phyloP scores from a whole-genome alignment of 2,113 vertebrate species.

The Trematocara variabile region DNA sequence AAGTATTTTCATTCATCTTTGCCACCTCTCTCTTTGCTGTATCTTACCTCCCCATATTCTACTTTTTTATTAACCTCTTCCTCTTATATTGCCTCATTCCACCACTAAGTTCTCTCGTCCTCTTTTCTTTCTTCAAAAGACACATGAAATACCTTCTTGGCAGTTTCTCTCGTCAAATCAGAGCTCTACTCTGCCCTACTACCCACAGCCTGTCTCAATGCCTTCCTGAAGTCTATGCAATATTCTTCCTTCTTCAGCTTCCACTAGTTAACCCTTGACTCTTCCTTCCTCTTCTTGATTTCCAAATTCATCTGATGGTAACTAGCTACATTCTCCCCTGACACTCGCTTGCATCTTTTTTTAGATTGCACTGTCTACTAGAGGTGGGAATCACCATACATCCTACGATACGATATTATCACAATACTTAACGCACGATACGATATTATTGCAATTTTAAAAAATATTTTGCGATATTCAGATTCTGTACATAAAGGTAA shows the following conservation, averaged over 20 bases:
- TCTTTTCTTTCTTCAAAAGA: background rate
- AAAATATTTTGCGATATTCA: too few species aligned
- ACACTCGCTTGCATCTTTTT: background rate
- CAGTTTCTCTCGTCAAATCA: background rate
- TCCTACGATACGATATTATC: too few species aligned
- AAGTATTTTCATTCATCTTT: background rate
- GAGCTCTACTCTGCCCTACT: background rate
- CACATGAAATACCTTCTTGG: background rate
- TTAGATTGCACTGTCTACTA: background rate
- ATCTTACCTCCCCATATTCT: accelerated
- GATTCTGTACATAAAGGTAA: too few species aligned
- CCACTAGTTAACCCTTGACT: background rate
- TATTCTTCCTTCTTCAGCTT: background rate
- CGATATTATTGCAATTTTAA: too few species aligned
- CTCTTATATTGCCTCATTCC: background rate
- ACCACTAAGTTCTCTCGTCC: background rate
- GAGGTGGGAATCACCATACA: too few species aligned
- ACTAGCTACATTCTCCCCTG: background rate
- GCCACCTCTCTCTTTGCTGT: background rate
- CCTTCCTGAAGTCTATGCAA: background rate
- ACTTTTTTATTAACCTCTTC: background rate
- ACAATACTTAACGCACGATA: too few species aligned
- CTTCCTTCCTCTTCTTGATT: background rate
- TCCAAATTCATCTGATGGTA: background rate
- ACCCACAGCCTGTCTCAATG: background rate